Evolutionary conservation across 2,797 vertebrate species (phyloP), one percentile per base, ranked within the genome.

Genomic region (Salmo trutta): DNA sequence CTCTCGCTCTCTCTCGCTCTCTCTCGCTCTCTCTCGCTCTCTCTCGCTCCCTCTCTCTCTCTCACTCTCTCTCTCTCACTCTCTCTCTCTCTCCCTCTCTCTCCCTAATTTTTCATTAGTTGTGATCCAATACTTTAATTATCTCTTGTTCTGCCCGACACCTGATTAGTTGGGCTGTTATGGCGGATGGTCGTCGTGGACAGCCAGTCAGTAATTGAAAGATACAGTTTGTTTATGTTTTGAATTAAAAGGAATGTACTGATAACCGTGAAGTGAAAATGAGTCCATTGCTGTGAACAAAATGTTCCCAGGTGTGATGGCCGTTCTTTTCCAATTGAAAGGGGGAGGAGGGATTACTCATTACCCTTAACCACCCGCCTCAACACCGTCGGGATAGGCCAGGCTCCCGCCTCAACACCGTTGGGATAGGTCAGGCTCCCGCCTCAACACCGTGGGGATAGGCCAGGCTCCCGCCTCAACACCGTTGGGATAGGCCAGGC

Each of bases 131-230:
- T 15, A 24, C 64, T 76, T 69, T 81, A 82, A 80, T 81, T 67
- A 36, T 59, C 51, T 24, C 4, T 77, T 81, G 73, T 82, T 82
- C 47, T 53, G 10, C 56, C 33, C 33, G 5, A 8, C 4, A 80
- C 79, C 47, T 73, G 74, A 41, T 36, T 68, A 36, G n/a, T 74
- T 41, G 29, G 27, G 53, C 77, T 78, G 33, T 69, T 67, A 51
- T 69, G 53, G 65, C 77, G 66, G 73, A 79, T 64, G 81, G 75
- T 86, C 68, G 56, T 78, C 41, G 68, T 71, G 59, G 53, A 54
- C 78, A 41, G 83, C 82, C 56, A 10, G 56, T n/a, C 75, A 14
- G 29, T 90, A 89, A 92, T 89, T 91, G 81, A 89, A 91, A 88
- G 84, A 88, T 82, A 85, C 79, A 33, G 33, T 36, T 87, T 82